A percentile compares a stretch with the other conserved stretches of the same genome.
These are phyloP conservation scores for Chinchilla lanigera DNA, from an alignment of 2,113 vertebrate species.

Conservation along the genomic window DNA sequence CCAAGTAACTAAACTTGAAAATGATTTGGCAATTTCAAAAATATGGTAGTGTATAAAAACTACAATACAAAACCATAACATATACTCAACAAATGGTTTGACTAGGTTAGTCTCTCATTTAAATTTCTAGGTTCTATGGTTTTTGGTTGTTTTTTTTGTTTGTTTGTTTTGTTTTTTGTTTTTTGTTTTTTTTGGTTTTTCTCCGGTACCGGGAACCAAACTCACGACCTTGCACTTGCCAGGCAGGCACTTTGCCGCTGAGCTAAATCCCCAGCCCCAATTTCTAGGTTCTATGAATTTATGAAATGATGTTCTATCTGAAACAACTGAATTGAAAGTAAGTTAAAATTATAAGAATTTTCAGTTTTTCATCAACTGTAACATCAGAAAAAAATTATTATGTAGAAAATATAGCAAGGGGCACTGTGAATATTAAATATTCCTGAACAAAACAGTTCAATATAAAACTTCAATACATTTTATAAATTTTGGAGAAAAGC, in stretches of 20 bases:
- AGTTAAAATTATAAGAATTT: background rate
- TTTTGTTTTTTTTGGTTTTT: too few species aligned
- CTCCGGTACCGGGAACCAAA: too few species aligned
- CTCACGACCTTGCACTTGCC: too few species aligned
- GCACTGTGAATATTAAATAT: background rate
- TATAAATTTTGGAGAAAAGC: background rate
- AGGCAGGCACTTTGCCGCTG: too few species aligned
- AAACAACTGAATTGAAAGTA: background rate
- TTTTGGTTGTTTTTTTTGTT: too few species aligned
- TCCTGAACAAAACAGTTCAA: background rate
- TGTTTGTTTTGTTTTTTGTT: too few species aligned
- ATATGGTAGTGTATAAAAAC: background rate
- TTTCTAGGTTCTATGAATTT: background rate
- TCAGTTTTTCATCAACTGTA: background rate
- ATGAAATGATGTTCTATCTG: background rate
- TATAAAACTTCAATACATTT: background rate
- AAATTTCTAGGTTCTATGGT: background rate
- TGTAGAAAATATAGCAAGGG: background rate
- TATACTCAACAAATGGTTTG: background rate
- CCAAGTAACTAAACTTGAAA: constrained; percentile 3
- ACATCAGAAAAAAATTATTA: background rate
- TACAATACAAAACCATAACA: background rate
- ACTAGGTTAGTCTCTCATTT: background rate
- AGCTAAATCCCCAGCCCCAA: too few species aligned
- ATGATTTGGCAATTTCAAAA: constrained; percentile 1